Base-by-base conservation (phyloP, 1,140 invertebrate species). In the Rhynchophorus ferrugineus region DNA sequence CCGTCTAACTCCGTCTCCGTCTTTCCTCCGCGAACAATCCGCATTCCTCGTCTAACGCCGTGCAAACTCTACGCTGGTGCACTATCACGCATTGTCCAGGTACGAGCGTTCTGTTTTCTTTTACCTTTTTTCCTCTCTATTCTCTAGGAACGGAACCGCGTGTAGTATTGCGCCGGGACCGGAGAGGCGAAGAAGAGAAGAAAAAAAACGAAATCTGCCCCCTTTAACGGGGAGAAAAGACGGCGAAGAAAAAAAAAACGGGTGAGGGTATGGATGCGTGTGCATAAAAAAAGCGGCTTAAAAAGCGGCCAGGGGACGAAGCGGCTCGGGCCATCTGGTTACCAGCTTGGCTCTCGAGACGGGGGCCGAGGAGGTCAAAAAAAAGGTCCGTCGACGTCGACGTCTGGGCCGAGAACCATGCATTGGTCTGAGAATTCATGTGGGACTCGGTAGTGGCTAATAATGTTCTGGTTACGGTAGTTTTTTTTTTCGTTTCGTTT, bases 291-390 rank as follows among this genome's bases (percentile, higher is more conserved):
- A 64, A 44, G 48, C 48, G 50, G 64, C 62, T 65, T 65, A 66
- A 58, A 65, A 67, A 67, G 66, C 64, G 62, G 65, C 64, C 65
- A 65, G 65, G 64, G 65, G 57, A 60, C 55, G 56, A 60, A 37
- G 51, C 51, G 51, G 44, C 7, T 44, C 48, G 56, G 61, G 59
- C 65, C 65, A 66, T 65, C 63, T 67, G 65, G 63, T 61, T 52
- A 55, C 47, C 65, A 67, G 62, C 54, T 54, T 52, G 36, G 53
- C 63, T 63, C 63, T 64, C 59, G 61, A 65, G 62, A 64, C 61
- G 14, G 36, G 49, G 41, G 48, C 46, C 51, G 57, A 60, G 49
- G 58, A 63, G 60, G 61, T 53, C 57, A 52, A 44, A 51, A 44
- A 44, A 44, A 39, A 24, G 29, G 17, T 19, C 37, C 51, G 51